Base-by-base conservation (phyloP, 1,140 invertebrate species). In the Hycleus cichorii region DNA sequence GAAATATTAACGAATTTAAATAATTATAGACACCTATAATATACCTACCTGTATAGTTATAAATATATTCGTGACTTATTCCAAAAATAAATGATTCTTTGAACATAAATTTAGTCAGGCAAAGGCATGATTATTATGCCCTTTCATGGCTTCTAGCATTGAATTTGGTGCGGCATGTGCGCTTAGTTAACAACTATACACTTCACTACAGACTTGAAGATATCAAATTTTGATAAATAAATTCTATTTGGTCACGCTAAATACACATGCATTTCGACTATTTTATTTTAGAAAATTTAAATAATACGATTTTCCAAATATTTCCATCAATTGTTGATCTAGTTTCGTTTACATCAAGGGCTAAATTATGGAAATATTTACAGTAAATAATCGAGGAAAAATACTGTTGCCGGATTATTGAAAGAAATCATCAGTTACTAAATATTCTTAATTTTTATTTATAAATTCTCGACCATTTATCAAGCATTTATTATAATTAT, bases 221-320 rank as follows among this genome's bases (percentile, higher is more conserved):
- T 57, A 48, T 47, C 46, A 57, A 57, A 57, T 57, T 32, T 57
- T 57, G 55, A 57, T 57, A 57, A 57, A 57, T 57, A 57, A 18
- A 57, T 57, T 57, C 55, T 47, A 48, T 48, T 57, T 49, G 42
- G 55, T 57, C 55, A 57, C 55, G 55, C 55, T 57, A 57, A 44
- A 57, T 53, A 32, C 7, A 53, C 51, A 53, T 53, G 51, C 51
- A 53, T 53, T 53, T 32, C 2, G 18, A 18, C 18, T 18, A 18
- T 18, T 18, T 18, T 18, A 18, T 18, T 18, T 18, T 18, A 18
- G 18, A 18, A 18, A 18, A 18, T 18, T 18, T 18, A 18, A 18
- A 18, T 18, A 18, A 18, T 18, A 18, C 18, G 18, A 18, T 18
- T 18, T 18, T 18, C 18, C 18, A 1, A 18, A 18, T 18, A 18